phyloP scores from a whole-genome alignment of 2,113 vertebrate species.

The Vireo altiloquus region DNA sequence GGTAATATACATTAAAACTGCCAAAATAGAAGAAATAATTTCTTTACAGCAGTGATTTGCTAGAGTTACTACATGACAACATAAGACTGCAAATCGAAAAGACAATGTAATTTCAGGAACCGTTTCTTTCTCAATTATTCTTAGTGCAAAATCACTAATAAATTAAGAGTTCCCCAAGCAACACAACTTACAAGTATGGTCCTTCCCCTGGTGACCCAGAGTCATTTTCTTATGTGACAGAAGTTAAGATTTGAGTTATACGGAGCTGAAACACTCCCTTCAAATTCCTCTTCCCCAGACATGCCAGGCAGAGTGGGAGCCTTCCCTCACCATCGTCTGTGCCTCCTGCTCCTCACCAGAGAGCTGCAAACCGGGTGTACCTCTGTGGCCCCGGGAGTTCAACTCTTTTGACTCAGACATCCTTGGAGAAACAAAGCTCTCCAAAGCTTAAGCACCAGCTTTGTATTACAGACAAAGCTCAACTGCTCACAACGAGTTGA shows the following conservation, averaged over 20 bases:
- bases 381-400: background rate
- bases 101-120: background rate
- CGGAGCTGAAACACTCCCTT: background rate
- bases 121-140: background rate
- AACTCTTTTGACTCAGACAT: background rate
- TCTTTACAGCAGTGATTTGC: background rate
- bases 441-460: background rate
- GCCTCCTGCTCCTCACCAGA: background rate
- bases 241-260: background rate
- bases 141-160: background rate
- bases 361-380: background rate
- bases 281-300: background rate
- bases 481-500: background rate
- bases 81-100: background rate
- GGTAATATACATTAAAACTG: background rate
- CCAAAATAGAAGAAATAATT: background rate
- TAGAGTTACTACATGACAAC: background rate
- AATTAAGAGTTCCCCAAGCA: background rate
- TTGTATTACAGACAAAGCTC: background rate
- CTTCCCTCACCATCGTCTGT: background rate
- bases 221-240: background rate
- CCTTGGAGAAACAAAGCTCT: background rate
- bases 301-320: background rate
- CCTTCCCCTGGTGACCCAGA: background rate
- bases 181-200: rapidly evolving